A percentile compares a stretch with the other conserved stretches of the same genome.
phyloP scores from a whole-genome alignment of 2,113 vertebrate genomes.

The Megalops atlanticus region DNA sequence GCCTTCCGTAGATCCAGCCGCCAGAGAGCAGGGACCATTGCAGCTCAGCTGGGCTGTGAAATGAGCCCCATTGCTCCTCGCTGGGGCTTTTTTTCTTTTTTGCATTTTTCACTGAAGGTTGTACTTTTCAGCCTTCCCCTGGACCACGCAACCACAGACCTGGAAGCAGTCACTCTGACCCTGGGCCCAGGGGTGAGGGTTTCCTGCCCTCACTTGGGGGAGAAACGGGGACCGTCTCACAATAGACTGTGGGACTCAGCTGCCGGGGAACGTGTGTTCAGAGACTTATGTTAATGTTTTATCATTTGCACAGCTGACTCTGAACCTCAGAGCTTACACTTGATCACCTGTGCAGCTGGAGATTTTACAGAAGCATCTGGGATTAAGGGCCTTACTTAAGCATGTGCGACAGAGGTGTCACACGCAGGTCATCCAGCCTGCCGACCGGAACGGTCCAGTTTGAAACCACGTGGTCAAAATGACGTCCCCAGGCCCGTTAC shows the following conservation, averaged over 20 bases:
- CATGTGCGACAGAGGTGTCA: background rate
- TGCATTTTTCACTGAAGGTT: background rate
- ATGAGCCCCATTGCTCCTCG: background rate
- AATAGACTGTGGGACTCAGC: background rate
- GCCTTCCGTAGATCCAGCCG: background rate
- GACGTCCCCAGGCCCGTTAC: too few relatives aligned
- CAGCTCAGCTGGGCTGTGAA: conserved; percentile 1
- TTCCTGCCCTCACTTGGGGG: background rate
- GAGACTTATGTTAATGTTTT: too few relatives aligned
- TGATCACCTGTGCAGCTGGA: background rate
- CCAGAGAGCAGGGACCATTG: background rate
- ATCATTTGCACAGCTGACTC: too few relatives aligned
- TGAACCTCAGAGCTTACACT: background rate
- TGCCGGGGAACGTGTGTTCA: too few relatives aligned
- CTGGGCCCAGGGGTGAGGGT: background rate
- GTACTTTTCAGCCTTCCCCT: background rate
- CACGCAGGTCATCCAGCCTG: background rate
- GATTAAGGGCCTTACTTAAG: too few relatives aligned
- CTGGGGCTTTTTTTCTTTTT: background rate
- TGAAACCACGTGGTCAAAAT: too few relatives aligned
- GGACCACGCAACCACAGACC: too few relatives aligned
- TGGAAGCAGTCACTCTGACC: too few relatives aligned
- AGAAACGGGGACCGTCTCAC: background rate
- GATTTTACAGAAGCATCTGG: background rate
- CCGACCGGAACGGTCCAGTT: too few relatives aligned